Evolutionary conservation across 1,140 invertebrate genomes (phyloP).

Genomic region (Pseudomyrmex cubaensis): DNA sequence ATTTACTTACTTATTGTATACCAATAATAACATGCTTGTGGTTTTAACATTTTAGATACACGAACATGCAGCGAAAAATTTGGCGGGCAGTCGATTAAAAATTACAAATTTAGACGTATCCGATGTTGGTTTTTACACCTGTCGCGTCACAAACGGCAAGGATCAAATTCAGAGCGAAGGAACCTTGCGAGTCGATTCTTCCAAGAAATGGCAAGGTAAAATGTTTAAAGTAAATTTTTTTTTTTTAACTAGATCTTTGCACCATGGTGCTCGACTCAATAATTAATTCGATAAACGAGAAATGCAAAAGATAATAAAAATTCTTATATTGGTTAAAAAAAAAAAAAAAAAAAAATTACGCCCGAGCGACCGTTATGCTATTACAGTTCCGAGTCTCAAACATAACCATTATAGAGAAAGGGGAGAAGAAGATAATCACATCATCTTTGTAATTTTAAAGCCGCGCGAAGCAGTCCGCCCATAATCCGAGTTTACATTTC

Average conservation of each 20-base stretch:
- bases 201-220: slow-evolving; percentile 73
- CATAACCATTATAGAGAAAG: slow-evolving; percentile 33
- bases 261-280: neutral
- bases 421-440: slow-evolving; percentile 44
- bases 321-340: neutral
- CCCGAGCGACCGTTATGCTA: neutral
- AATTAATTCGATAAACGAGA: neutral
- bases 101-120: slow-evolving; percentile 88
- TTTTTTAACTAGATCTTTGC: neutral
- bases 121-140: slow-evolving; percentile 90
- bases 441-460: slow-evolving; percentile 58
- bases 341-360: no score
- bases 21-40: neutral
- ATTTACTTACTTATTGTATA: neutral
- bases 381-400: slow-evolving; percentile 36
- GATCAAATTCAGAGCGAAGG: slow-evolving; percentile 87
- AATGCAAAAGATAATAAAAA: neutral
- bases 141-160: slow-evolving; percentile 87
- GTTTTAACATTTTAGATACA: slow-evolving; percentile 66
- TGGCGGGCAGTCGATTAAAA: slow-evolving; percentile 83
- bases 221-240: slow-evolving; percentile 47
- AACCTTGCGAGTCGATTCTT: slow-evolving; percentile 86
- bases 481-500: slow-evolving; percentile 53
- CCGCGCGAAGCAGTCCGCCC: slow-evolving; percentile 35
- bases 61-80: slow-evolving; percentile 75